phyloP scores from a whole-genome alignment of 53 echinoderm and acorn worm species.

The Zoroaster sp. region DNA sequence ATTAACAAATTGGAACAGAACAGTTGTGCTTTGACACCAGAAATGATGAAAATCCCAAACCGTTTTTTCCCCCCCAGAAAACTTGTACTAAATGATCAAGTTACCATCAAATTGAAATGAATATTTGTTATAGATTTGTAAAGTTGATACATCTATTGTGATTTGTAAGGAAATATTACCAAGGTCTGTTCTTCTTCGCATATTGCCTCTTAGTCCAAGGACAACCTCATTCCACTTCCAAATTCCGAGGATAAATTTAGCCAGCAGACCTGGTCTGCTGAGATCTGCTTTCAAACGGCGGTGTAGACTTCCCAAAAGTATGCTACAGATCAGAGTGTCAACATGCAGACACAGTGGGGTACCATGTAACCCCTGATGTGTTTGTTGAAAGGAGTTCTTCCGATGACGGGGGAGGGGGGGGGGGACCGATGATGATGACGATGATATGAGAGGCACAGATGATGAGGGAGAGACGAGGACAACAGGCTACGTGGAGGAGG shows the following conservation, averaged over 20 bases:
- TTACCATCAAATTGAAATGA: background rate
- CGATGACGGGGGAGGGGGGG: background rate
- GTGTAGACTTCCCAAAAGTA: background rate
- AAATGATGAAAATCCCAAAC: background rate
- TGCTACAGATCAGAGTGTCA: background rate
- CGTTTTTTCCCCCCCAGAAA: background rate
- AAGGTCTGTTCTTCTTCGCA: background rate
- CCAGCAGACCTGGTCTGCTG: background rate
- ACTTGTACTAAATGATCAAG: background rate
- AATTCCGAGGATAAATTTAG: slow-evolving; percentile 26
- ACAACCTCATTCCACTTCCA: background rate
- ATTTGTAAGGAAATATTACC: background rate
- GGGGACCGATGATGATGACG: background rate
- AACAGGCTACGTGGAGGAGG: background rate
- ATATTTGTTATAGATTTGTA: background rate
- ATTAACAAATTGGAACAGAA: background rate
- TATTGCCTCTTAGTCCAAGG: background rate
- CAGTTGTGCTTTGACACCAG: background rate
- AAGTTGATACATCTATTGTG: background rate
- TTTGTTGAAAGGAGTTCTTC: background rate
- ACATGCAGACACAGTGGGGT: background rate
- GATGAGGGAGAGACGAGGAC: background rate
- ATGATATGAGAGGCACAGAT: background rate
- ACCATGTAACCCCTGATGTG: background rate
- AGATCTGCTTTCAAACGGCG: background rate